A percentile compares a stretch with the other conserved stretches of the same genome.
Conservation (phyloP, 2,888 invertebrate species). For the Agrypnus murinus region DNA sequence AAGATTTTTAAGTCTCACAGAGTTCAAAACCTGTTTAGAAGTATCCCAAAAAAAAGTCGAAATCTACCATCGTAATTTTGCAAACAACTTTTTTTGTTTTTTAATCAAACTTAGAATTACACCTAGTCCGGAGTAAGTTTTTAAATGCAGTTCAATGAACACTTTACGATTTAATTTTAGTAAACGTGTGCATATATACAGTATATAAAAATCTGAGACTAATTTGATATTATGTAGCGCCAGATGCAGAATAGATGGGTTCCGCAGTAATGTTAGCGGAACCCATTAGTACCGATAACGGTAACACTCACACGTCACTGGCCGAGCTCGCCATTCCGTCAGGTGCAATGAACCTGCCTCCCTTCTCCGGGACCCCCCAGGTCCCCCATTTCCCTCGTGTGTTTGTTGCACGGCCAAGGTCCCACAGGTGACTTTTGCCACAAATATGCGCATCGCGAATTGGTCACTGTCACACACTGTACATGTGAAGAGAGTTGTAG, state of each 20-base stretch:
- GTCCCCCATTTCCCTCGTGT: conserved; percentile 49
- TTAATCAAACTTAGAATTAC: too few species aligned
- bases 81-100: too few species aligned
- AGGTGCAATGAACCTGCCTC: conserved; percentile 70
- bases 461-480: conserved; percentile 60
- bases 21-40: too few species aligned
- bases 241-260: conserved; percentile 60
- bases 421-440: conserved; percentile 60
- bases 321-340: conserved; percentile 69
- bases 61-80: too few species aligned
- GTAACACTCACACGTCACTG: conserved; percentile 67
- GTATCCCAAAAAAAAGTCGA: too few species aligned
- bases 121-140: too few species aligned
- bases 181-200: conserved; percentile 31
- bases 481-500: conserved; percentile 22
- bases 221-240: conserved; percentile 49
- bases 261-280: conserved; percentile 67
- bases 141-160: conserved; percentile 23
- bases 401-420: conserved; percentile 60
- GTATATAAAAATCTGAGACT: conserved; percentile 36
- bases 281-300: conserved; percentile 69
- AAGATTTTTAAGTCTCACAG: too few species aligned
- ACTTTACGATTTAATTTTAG: conserved; percentile 24
- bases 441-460: conserved; percentile 60
- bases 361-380: conserved; percentile 55